Evolutionary conservation across 2,888 invertebrate genomes (phyloP), one percentile per base, ranked within the genome.

Genomic region (Desoria tigrina): DNA sequence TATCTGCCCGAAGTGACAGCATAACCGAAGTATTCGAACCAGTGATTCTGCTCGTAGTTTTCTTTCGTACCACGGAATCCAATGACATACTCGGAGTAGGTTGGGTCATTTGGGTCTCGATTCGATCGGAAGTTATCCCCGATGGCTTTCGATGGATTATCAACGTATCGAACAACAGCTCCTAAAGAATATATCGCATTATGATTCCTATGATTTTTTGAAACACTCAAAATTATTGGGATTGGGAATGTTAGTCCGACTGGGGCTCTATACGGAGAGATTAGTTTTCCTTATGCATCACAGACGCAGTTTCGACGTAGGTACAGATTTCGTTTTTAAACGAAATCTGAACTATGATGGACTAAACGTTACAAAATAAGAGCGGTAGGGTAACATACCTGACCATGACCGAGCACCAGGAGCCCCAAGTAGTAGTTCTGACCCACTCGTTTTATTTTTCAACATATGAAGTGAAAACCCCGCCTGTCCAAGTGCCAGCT

Each of bases 361-460:
- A n/a, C n/a, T n/a, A n/a, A n/a, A n/a, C n/a, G n/a, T n/a, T n/a
- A n/a, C n/a, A n/a, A 39, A 18, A 24, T 14, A 24, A 1, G 6
- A 51, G 16, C 11, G 28, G 14, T 26, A 18, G 42, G 23, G 16
- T 28, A 21, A 1, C 21, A 16, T 54, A 65, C 66, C 66, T 53
- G 61, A 45, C 65, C 59, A 67, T 42, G 59, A 42, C 18, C 65
- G 56, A 16, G 62, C 65, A 1, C 70, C 70, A 7, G 67, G 65
- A n/a, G 67, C 70, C 24, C 70, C 70, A 21, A 70, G 37, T 2
- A 70, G 37, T 2, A 69, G 18, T 32, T 60, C 64, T 11, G 55
- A 27, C 1, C 11, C 27, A 9, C 23, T 16, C 2, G 18, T 50
- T 2, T 2, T 4, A 14, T 63, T 55, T 7, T 39, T 14, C 11